These are phyloP conservation scores for Minunthozetes semirufus DNA, from an alignment of 2,888 invertebrate genomes.

Conservation along the genomic window DNA sequence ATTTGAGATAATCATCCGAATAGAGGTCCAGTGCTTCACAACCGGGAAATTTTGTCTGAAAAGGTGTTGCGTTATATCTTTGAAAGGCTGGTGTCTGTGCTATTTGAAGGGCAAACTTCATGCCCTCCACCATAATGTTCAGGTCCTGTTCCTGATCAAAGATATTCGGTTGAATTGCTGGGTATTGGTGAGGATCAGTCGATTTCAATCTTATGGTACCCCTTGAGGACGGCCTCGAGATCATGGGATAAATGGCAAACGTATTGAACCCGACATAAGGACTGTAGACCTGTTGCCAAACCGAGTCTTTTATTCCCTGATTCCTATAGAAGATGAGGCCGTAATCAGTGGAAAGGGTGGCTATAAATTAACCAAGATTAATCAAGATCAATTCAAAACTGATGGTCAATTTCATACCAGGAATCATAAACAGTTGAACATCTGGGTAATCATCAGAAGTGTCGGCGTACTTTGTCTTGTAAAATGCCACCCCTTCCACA, in stretches of 20 bases:
- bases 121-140: slow-evolving; percentile 64
- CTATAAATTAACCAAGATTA: no score
- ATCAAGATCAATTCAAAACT: no score
- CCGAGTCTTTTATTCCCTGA: no score
- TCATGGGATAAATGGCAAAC: slow-evolving; percentile 76
- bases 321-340: no score
- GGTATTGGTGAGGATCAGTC: slow-evolving; percentile 65
- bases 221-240: slow-evolving; percentile 76
- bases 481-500: no score
- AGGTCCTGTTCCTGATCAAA: slow-evolving; percentile 65
- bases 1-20: slow-evolving; percentile 37
- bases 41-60: slow-evolving; percentile 39
- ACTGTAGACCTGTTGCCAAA: no score
- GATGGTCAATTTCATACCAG: no score
- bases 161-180: slow-evolving; percentile 74
- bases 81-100: not conserved
- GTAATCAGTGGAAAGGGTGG: no score
- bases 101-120: not conserved
- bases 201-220: slow-evolving; percentile 71
- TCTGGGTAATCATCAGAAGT: no score
- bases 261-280: slow-evolving; percentile 54
- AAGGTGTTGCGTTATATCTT: not conserved
- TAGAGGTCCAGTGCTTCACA: slow-evolving; percentile 37
- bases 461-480: no score
- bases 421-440: no score